phyloP scores from a whole-genome alignment of 2,113 vertebrate species.

The Leptosomus discolor region DNA sequence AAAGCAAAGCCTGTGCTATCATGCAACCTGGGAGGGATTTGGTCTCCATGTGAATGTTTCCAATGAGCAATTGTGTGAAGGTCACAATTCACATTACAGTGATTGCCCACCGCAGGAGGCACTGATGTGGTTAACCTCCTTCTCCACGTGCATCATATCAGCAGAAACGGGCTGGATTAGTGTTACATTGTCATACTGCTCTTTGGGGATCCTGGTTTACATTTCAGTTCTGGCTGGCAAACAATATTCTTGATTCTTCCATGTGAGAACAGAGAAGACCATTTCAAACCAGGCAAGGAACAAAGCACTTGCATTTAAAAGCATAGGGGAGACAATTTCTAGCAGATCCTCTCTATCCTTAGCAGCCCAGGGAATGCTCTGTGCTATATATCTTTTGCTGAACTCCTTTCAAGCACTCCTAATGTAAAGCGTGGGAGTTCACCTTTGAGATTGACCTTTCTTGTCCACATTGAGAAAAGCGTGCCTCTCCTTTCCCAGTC shows the following conservation, averaged over 20 bases:
- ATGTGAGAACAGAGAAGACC: background rate
- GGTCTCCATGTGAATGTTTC: background rate
- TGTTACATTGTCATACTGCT: background rate
- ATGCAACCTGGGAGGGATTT: constrained; percentile 10
- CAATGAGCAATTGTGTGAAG: background rate
- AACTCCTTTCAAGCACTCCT: background rate
- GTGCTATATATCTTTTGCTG: background rate
- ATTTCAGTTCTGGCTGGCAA: background rate
- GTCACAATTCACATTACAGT: constrained; percentile 1
- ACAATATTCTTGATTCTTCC: background rate
- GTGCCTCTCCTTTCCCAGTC: background rate
- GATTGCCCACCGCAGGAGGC: background rate
- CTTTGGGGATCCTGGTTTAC: constrained; percentile 43
- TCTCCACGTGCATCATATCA: background rate
- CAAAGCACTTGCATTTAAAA: background rate
- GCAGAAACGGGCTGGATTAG: background rate
- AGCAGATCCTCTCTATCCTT: background rate
- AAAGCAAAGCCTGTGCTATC: background rate
- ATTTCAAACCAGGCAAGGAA: background rate
- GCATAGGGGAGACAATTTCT: background rate
- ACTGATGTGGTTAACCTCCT: background rate
- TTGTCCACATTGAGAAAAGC: rapidly evolving
- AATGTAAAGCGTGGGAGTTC: background rate
- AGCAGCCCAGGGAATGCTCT: background rate
- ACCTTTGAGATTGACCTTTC: background rate